Percentiles rank a stretch among this genome's conserved stretches.
Evolutionary conservation across 2,113 vertebrate species (phyloP).

Genomic region (Eretmochelys imbricata): DNA sequence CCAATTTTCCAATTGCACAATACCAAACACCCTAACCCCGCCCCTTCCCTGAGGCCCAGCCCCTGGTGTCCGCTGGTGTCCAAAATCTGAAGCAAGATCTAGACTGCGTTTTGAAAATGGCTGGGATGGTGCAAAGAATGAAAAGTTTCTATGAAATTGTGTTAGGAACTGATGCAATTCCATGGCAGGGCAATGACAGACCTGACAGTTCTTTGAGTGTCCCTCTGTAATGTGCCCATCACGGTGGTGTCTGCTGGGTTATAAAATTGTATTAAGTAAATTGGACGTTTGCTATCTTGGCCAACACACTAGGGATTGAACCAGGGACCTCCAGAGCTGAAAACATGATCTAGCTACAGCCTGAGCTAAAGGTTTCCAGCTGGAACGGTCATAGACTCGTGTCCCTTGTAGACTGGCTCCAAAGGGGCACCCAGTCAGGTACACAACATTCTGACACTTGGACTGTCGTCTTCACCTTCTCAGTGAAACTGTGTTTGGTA

Average conservation of each 20-base stretch:
- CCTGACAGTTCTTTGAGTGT: background rate
- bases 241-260: rapidly evolving
- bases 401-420: background rate
- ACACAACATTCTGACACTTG: background rate
- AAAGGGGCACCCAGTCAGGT: too few relatives aligned
- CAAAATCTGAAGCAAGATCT: too few relatives aligned
- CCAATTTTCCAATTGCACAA: too few relatives aligned
- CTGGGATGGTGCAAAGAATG: too few relatives aligned
- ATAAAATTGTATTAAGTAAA: background rate
- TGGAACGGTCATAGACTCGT: background rate
- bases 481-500: background rate
- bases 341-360: too few relatives aligned
- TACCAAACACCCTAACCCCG: too few relatives aligned
- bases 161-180: background rate
- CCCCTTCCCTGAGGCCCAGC: too few relatives aligned
- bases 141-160: background rate
- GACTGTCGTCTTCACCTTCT: background rate
- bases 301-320: background rate
- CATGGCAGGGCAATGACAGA: too few relatives aligned
- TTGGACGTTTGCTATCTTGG: background rate
- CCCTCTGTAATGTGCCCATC: rapidly evolving
- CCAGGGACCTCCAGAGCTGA: too few relatives aligned
- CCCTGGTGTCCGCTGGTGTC: too few relatives aligned
- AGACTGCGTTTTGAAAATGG: too few relatives aligned
- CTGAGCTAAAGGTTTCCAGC: background rate